Evolutionary conservation across 2,888 invertebrate genomes (phyloP).

Genomic region (Agrotis clavis): DNA sequence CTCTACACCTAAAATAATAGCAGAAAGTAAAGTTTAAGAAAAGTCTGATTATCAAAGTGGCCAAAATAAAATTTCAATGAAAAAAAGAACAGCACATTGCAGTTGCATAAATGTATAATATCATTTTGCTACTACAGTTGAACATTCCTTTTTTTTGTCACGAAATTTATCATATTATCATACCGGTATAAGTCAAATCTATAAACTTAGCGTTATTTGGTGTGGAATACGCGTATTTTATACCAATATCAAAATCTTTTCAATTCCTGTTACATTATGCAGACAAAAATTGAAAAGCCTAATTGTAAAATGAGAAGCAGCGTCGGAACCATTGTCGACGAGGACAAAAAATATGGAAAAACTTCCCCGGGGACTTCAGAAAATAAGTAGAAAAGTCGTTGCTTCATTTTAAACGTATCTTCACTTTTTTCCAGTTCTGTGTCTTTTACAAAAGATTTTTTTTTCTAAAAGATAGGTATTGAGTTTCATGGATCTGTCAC

Average conservation of each 20-base stretch:
- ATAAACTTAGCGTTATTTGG: not conserved
- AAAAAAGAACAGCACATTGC: not conserved
- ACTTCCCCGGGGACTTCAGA: conserved; percentile 63
- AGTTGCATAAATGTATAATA: no score
- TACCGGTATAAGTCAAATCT: not conserved
- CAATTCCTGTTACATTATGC: conserved; percentile 63
- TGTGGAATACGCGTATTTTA: not conserved
- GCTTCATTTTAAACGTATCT: conserved; percentile 68
- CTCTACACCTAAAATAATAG: no score
- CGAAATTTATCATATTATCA: no score
- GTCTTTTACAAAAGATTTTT: conserved; percentile 25
- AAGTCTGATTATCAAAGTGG: not conserved
- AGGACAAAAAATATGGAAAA: conserved; percentile 70
- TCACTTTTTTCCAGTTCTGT: conserved; percentile 53
- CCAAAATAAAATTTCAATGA: conserved; percentile 3
- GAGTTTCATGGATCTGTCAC: conserved; percentile 13
- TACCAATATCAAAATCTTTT: conserved; percentile 31
- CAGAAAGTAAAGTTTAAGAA: not conserved
- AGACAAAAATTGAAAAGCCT: conserved; percentile 66
- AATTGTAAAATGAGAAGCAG: conserved; percentile 75
- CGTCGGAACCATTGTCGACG: conserved; percentile 65
- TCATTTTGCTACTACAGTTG: no score
- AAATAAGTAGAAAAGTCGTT: conserved; percentile 67
- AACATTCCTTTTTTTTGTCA: not conserved
- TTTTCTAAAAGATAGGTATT: conserved; percentile 27